phyloP scores from a whole-genome alignment of 35 echinoderm and acorn worm genomes.

The Hemicentrotus pulcherrimus region DNA sequence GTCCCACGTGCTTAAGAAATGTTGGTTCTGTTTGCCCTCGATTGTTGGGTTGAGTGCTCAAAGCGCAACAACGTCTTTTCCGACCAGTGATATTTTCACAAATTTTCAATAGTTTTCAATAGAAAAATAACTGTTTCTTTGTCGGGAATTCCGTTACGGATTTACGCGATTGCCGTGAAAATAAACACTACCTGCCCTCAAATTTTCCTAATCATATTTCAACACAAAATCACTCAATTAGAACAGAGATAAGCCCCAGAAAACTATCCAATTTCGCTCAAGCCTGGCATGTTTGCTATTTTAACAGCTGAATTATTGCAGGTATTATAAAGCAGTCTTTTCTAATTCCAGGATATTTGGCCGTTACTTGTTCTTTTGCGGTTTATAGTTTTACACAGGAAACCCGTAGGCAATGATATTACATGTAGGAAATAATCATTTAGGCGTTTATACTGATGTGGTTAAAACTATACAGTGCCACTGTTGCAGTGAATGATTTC shows the following conservation, averaged over 20 bases:
- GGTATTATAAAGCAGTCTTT: not conserved
- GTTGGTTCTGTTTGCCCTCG: not conserved
- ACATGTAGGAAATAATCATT: not conserved
- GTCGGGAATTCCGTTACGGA: slow-evolving; percentile 7
- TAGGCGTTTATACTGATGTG: not conserved
- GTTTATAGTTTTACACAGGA: not conserved
- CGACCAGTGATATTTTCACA: not conserved
- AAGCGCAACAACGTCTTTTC: not conserved
- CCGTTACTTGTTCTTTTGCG: not conserved
- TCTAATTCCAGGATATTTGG: not conserved
- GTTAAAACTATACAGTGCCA: not conserved
- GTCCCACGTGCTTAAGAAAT: not conserved
- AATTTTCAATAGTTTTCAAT: not conserved
- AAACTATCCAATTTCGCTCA: not conserved
- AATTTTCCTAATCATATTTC: not conserved
- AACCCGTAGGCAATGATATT: not conserved
- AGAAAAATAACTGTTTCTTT: not conserved
- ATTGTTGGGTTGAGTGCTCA: not conserved
- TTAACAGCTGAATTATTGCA: slow-evolving; percentile 1
- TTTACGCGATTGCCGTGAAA: slow-evolving; percentile 16
- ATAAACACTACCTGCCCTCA: not conserved
- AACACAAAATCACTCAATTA: not conserved
- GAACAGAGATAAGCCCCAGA: not conserved
- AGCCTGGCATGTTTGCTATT: not conserved
- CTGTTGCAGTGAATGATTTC: not conserved